Evolutionary conservation across 2,113 vertebrate genomes (phyloP).

Genomic region (Rana temporaria): DNA sequence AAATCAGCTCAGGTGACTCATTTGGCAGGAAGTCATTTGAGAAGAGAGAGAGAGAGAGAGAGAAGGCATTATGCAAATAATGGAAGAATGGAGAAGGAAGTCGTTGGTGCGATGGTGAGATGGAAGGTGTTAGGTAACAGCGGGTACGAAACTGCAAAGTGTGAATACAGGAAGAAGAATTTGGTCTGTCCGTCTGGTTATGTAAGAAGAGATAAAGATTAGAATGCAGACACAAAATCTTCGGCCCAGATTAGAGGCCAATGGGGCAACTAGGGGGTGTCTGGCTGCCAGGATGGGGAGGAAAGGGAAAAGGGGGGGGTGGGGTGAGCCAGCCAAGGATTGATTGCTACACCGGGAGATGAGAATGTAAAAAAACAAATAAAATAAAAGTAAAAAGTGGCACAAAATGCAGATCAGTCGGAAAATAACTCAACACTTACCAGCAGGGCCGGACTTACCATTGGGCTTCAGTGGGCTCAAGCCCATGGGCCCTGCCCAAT

Average conservation of each 20-base stretch:
- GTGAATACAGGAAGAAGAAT: constrained; percentile 21
- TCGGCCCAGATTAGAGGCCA: constrained; percentile 37
- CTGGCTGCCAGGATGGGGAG: constrained; percentile 3
- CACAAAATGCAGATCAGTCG: not conserved
- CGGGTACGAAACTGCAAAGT: constrained; percentile 10
- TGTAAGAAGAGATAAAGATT: constrained; percentile 41
- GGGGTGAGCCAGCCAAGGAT: too few relatives aligned
- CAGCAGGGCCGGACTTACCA: too few relatives aligned
- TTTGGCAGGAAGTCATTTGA: not conserved
- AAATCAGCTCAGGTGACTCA: not conserved
- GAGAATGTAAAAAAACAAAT: not conserved
- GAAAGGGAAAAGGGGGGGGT: not conserved
- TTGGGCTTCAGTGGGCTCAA: too few relatives aligned
- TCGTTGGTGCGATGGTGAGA: not conserved
- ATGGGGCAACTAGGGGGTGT: constrained; percentile 16
- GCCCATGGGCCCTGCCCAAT: too few relatives aligned
- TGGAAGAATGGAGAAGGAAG: not conserved
- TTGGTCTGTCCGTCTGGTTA: not conserved
- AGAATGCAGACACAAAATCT: constrained; percentile 33
- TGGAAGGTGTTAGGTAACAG: constrained; percentile 33
- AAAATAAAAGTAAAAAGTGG: not conserved
- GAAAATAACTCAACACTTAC: too few relatives aligned
- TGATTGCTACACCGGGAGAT: constrained; percentile 38
- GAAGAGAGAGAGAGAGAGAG: too few relatives aligned
- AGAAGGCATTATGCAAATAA: constrained; percentile 13